Base-by-base conservation (phyloP, 2,797 vertebrate species). In the Adelosebastes latens region DNA sequence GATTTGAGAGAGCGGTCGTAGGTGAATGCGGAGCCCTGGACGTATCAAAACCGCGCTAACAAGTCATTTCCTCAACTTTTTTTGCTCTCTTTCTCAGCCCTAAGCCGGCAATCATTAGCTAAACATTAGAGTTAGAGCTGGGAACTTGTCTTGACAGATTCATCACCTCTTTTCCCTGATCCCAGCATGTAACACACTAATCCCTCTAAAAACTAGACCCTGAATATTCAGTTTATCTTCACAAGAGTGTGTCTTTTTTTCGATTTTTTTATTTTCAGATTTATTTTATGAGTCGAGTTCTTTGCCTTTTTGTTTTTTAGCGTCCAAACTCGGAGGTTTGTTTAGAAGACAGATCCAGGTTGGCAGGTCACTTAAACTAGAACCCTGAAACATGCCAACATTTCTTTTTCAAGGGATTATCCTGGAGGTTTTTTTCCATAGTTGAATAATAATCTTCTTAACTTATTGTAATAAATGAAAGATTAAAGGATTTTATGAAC, bases 21-120 rank as follows among this genome's bases (percentile, higher is more conserved):
- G 92, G 94, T 93, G 95, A 95, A 93, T 93, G 88, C 76, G 11
- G 78, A 91, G 89, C 88, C 88, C 87, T 74, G 90, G 92, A 95
- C 93, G 71, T 91, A 92, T 94, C 94, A 91, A 94, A 90, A 93
- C 90, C 83, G 18, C 25, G 86, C 92, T 94, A 94, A 96, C 93
- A 94, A 95, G 95, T 95, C 88, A 95, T 96, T 96, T 96, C 95
- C 94, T 94, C 90, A 80, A 90, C 92, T 95, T 63, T 95, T 69
- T 72, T 71, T 31, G 69, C 86, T 61, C 82, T 91, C 91, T 88
- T 87, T 94, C 88, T 92, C 63, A 81, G 87, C 82, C 82, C 83
- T 86, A 90, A 94, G 91, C 93, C 82, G 83, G 81, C 84, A 71
- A 91, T 95, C 93, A 94, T 95, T 95, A 94, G 93, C 94, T 93